Evolutionary conservation across 2,113 vertebrate genomes (phyloP), one percentile per base, ranked within the genome.

Genomic region (Neodontobutis hainanensis): DNA sequence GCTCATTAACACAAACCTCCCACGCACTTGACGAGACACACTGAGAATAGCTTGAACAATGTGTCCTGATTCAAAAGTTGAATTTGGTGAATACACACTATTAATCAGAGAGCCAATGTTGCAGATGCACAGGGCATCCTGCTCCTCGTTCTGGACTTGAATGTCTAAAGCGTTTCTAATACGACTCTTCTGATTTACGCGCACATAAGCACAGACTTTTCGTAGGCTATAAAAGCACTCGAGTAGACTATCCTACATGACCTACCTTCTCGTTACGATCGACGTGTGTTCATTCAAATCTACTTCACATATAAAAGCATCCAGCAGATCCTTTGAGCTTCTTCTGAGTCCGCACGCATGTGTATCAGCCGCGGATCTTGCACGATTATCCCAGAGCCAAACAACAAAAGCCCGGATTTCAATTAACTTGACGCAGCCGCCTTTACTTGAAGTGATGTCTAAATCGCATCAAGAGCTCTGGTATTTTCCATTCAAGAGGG

Each of bases 381-480:
- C 85, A 65, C 83, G 82, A 85, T 84, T 82, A 84, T 87, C 79
- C 77, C 70, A 73, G 36, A 82, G 82, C 53, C 74, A 65, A 84
- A 83, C 72, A 88, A 61, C 11, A 61, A 61, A 88, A 87, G 73
- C 81, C 76, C 53, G 76, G 72, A 70, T 83, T 81, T 62, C 57
- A 82, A 80, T 86, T 4, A 81, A 84, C 80, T 87, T 84, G 71
- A 73, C 75, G 74, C 69, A 73, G 57, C 48, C 76, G 79, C 77
- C 53, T 85, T 45, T 75, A 85, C 60, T 85, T 82, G 61, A 72
- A 64, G 70, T 53, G 75, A 65, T 75, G 45, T 77, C 75, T 78
- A 76, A 78, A 77, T 73, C 58, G 75, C 73, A 77, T 73, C 45
- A 73, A 61, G 63, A 59, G 63, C 72, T 71, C 82, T 47, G 40